These are phyloP conservation scores for Cheirogaleus major DNA, from an alignment of 2,797 vertebrate species.

Conservation along the genomic window DNA sequence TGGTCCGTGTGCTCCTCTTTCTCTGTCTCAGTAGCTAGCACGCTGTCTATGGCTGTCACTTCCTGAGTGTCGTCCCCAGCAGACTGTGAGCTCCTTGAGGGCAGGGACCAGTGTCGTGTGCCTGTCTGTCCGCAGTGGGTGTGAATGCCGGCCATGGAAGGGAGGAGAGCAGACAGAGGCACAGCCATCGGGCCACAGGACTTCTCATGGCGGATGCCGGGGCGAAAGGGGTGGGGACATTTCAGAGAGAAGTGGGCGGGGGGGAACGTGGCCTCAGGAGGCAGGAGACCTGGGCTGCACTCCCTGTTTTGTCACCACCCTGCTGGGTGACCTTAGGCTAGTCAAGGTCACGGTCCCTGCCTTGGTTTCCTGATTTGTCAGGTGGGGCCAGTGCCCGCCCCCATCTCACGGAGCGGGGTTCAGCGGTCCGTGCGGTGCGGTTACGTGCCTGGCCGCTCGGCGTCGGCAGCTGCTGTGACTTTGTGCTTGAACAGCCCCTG, in stretches of 20 bases:
- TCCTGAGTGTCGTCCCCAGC: background rate
- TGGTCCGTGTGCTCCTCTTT: background rate
- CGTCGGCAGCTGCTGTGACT: fast-evolving
- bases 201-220: fast-evolving
- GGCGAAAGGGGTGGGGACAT: fast-evolving
- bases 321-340: background rate
- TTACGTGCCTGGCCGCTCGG: fast-evolving
- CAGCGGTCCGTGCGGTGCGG: background rate
- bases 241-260: fast-evolving
- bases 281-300: background rate
- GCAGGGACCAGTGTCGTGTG: constrained; percentile 40
- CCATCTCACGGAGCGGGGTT: fast-evolving
- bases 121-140: background rate
- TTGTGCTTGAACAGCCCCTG: background rate
- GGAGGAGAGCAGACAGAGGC: background rate
- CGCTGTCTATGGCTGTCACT: background rate
- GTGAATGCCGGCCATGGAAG: background rate
- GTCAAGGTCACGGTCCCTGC: background rate
- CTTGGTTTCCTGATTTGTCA: background rate
- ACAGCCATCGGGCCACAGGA: fast-evolving
- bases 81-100: constrained; percentile 75
- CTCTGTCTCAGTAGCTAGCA: background rate
- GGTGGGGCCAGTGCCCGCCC: fast-evolving
- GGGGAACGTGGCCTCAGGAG: background rate
- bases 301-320: fast-evolving